These are phyloP conservation scores for Chauna torquata DNA, from an alignment of 2,113 vertebrate genomes.

Conservation along the genomic window DNA sequence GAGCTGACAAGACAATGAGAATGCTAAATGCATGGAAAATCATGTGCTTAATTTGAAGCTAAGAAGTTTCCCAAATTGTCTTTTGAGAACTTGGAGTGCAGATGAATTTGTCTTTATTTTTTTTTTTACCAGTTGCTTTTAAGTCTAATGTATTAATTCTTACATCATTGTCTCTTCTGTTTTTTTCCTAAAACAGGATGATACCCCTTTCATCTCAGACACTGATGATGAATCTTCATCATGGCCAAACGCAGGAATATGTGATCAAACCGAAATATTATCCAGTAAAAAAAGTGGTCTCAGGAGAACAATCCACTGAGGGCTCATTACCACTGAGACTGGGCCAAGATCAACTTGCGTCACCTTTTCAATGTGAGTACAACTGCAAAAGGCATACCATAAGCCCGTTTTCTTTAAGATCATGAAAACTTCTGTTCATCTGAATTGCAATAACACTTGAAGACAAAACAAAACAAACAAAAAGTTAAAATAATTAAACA, in stretches of 20 bases:
- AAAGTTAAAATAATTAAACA: background rate
- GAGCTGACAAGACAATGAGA: background rate
- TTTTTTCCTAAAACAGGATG: slow-evolving; percentile 75
- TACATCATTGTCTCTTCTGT: background rate
- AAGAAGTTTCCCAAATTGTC: background rate
- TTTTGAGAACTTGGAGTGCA: background rate
- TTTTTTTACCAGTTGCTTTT: background rate
- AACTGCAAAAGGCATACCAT: background rate
- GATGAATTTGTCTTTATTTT: background rate
- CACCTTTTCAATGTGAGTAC: slow-evolving; percentile 80
- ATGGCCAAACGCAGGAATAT: slow-evolving; percentile 88
- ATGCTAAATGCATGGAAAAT: background rate
- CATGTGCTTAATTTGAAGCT: background rate
- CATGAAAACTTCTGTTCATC: background rate
- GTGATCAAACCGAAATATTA: slow-evolving; percentile 91
- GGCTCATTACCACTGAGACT: slow-evolving; percentile 84
- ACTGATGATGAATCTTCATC: slow-evolving; percentile 82
- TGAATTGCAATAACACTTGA: background rate
- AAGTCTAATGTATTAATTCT: background rate
- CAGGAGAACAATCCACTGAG: slow-evolving; percentile 81
- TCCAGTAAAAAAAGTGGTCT: slow-evolving; percentile 83
- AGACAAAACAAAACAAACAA: background rate
- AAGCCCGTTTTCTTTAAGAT: background rate
- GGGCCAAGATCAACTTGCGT: slow-evolving; percentile 73
- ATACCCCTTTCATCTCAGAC: slow-evolving; percentile 81